phyloP scores from a whole-genome alignment of 2,888 invertebrate genomes.

The Polydesmus complanatus region DNA sequence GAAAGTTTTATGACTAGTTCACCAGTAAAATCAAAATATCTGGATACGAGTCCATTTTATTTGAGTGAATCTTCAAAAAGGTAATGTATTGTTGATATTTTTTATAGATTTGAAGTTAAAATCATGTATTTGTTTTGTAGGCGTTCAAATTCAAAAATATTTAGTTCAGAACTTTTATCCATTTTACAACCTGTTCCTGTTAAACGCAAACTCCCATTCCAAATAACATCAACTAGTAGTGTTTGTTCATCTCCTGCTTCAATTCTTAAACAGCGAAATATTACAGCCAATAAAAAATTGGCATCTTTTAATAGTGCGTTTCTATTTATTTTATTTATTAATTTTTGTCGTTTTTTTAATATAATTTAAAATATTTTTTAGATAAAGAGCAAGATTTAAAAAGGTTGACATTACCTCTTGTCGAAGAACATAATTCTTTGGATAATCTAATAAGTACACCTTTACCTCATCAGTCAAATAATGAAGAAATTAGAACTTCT shows the following conservation, averaged over 20 bases:
- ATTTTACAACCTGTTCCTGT: neutral
- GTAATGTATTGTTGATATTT: neutral
- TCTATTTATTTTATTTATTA: no score
- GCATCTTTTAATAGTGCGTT: no score
- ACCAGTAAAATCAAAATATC: slow-evolving; percentile 5
- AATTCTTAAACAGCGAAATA: neutral
- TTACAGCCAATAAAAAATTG: no score
- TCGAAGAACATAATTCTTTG: no score
- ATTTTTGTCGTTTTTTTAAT: no score
- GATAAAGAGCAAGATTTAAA: no score
- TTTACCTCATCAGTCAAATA: no score
- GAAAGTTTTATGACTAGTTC: neutral
- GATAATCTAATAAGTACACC: no score
- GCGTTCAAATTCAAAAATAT: neutral
- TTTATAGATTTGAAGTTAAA: neutral
- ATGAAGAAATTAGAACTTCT: no score
- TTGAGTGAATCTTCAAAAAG: neutral
- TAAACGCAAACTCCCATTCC: neutral
- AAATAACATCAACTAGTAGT: neutral
- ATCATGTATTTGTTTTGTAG: neutral
- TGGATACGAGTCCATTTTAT: slow-evolving; percentile 7
- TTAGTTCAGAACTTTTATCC: neutral
- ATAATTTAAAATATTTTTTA: no score
- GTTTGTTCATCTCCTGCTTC: neutral
- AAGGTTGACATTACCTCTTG: no score